A percentile compares a stretch with the other conserved stretches of the same genome.
Evolutionary conservation across 2,113 vertebrate genomes (phyloP).

Genomic region (Megalops atlanticus): DNA sequence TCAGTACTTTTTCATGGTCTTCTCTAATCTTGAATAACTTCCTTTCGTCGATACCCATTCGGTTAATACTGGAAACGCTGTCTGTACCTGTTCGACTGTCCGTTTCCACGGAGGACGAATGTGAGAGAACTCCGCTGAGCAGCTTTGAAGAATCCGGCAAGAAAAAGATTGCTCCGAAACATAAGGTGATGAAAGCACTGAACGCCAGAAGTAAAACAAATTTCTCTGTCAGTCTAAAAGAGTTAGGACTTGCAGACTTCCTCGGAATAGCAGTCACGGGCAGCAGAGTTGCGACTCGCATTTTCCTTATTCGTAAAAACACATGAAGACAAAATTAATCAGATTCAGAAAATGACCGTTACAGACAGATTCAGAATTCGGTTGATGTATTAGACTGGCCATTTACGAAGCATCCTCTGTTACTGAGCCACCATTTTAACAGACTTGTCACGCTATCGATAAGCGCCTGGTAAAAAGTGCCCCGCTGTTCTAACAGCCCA

Average conservation of each 20-base stretch:
- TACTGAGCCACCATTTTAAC: neutral
- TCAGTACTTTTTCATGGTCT: constrained; percentile 90
- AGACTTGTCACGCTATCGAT: too few species aligned
- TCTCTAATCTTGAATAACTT: constrained; percentile 84
- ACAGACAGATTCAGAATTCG: constrained; percentile 14
- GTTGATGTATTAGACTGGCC: constrained; percentile 41
- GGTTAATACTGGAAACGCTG: constrained; percentile 54
- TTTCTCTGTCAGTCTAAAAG: constrained; percentile 91
- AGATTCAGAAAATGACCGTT: too few species aligned
- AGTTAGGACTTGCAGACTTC: constrained; percentile 82
- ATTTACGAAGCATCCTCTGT: constrained; percentile 20
- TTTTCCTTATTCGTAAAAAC: constrained; percentile 48
- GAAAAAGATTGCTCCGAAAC: constrained; percentile 95
- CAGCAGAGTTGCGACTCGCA: constrained; percentile 74
- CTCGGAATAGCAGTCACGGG: constrained; percentile 75
- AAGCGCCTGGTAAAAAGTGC: constrained; percentile 20
- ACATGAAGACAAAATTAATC: constrained; percentile 30
- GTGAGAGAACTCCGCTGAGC: constrained; percentile 90
- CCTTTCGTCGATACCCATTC: constrained; percentile 62
- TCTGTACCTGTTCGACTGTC: constrained; percentile 72
- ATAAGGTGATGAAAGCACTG: constrained; percentile 91
- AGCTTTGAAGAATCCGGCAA: constrained; percentile 93
- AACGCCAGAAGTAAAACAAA: constrained; percentile 89
- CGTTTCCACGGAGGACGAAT: constrained; percentile 74
- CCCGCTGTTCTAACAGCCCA: constrained; percentile 44